Percentiles rank a stretch among this genome's conserved stretches.
Conservation (phyloP, 2,797 vertebrate species). For the Pseudomugil gertrudae region DNA sequence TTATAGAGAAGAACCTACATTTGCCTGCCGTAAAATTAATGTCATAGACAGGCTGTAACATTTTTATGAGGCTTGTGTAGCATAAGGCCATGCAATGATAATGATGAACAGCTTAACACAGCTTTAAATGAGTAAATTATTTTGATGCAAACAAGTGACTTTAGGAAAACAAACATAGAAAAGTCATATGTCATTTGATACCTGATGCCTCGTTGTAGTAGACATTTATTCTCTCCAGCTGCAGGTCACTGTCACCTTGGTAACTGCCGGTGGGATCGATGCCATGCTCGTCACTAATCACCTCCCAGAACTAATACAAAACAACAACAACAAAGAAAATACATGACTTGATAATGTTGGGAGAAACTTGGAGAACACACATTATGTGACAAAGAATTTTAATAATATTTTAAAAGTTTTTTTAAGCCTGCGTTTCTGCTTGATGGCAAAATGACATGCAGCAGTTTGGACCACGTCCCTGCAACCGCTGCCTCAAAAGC, state of each 20-base stretch:
- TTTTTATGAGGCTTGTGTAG: constrained; percentile 35
- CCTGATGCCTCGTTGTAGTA: constrained; percentile 97
- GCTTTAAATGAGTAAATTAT: not conserved
- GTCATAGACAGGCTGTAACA: constrained; percentile 22
- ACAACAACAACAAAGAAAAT: constrained; percentile 18
- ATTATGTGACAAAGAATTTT: not conserved
- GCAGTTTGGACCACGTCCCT: constrained; percentile 28
- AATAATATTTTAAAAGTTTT: not conserved
- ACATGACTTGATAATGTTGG: not conserved
- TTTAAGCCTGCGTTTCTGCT: constrained; percentile 36
- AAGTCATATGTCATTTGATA: constrained; percentile 65
- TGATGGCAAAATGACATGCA: constrained; percentile 38
- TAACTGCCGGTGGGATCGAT: constrained; percentile 94
- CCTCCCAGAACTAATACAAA: constrained; percentile 91
- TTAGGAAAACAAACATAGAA: constrained; percentile 7
- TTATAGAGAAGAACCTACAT: constrained; percentile 52
- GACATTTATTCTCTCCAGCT: constrained; percentile 95
- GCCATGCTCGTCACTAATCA: constrained; percentile 95
- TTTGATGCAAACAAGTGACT: constrained; percentile 3
- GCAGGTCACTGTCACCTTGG: constrained; percentile 94
- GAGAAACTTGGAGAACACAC: not conserved
- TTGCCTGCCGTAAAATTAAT: constrained; percentile 41
- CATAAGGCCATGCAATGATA: constrained; percentile 45
- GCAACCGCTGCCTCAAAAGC: constrained; percentile 39
- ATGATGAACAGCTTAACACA: constrained; percentile 13